These are phyloP conservation scores for Salarias fasciatus DNA, from an alignment of 2,797 vertebrate genomes.

Conservation along the genomic window DNA sequence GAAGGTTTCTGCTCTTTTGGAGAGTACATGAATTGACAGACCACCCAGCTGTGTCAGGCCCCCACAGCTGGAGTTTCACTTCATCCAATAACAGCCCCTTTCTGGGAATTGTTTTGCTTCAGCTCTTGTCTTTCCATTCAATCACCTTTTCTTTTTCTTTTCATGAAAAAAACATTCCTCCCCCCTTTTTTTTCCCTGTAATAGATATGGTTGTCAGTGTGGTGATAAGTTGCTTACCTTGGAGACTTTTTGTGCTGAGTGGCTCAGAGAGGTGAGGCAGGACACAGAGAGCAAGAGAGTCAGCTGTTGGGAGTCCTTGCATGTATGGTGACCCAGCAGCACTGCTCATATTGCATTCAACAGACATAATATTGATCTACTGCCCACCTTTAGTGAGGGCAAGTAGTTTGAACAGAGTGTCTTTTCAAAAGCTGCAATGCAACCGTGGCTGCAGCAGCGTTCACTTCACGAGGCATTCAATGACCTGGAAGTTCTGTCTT, in stretches of 20 bases:
- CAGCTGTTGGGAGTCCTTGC: constrained; percentile 16
- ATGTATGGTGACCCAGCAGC: not conserved
- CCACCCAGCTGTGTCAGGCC: constrained; percentile 15
- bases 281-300: not conserved
- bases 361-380: constrained; percentile 31
- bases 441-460: constrained; percentile 9
- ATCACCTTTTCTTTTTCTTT: not conserved
- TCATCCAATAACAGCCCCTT: not conserved
- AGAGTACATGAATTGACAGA: too few relatives aligned
- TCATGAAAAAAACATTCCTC: too few relatives aligned
- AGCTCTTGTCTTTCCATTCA: not conserved
- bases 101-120: not conserved
- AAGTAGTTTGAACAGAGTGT: not conserved
- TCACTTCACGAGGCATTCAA: not conserved
- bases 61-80: constrained; percentile 43
- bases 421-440: constrained; percentile 22
- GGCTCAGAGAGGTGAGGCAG: too few relatives aligned
- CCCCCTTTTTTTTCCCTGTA: too few relatives aligned
- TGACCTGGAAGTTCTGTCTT: not conserved
- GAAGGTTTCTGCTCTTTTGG: too few relatives aligned
- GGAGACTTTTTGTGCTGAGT: too few relatives aligned
- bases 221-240: too few relatives aligned
- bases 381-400: not conserved
- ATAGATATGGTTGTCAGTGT: too few relatives aligned
- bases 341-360: constrained; percentile 29